Conservation (phyloP, 2,797 vertebrate species). For the Oreonectes daqikongensis region DNA sequence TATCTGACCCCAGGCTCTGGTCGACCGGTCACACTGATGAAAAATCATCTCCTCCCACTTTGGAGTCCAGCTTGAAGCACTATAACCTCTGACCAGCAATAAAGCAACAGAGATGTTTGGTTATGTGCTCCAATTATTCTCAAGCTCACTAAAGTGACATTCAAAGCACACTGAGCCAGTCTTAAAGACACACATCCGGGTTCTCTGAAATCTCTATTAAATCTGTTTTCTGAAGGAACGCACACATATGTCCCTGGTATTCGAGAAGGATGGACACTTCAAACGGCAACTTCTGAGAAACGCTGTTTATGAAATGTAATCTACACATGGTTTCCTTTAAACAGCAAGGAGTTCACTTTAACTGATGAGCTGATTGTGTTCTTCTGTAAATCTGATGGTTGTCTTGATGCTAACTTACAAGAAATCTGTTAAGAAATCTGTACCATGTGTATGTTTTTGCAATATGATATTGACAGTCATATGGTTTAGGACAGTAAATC, state of each 20-base stretch:
- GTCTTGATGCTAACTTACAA: not conserved
- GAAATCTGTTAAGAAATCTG: not conserved
- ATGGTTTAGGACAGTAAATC: not conserved
- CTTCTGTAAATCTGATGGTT: not conserved
- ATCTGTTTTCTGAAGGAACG: constrained; percentile 21
- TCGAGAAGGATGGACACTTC: constrained; percentile 3
- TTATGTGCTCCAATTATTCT: constrained; percentile 10
- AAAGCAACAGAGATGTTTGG: not conserved
- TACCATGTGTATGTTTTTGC: not conserved
- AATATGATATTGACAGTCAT: constrained; percentile 5
- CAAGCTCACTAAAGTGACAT: constrained; percentile 5
- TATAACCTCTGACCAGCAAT: constrained; percentile 23
- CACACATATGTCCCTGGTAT: constrained; percentile 36
- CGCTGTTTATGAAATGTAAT: constrained; percentile 44
- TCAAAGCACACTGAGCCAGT: constrained; percentile 16
- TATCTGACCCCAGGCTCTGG: constrained; percentile 35
- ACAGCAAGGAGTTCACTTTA: constrained; percentile 1
- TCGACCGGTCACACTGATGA: constrained; percentile 31
- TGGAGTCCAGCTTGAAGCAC: not conserved
- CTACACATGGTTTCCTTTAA: constrained; percentile 15
- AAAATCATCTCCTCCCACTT: constrained; percentile 17
- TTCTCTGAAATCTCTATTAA: constrained; percentile 1
- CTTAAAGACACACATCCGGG: not conserved
- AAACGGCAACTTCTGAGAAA: constrained; percentile 7
- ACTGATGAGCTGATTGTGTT: not conserved